Conservation (phyloP, 2,113 vertebrate species). For the Lophochroa leadbeateri region DNA sequence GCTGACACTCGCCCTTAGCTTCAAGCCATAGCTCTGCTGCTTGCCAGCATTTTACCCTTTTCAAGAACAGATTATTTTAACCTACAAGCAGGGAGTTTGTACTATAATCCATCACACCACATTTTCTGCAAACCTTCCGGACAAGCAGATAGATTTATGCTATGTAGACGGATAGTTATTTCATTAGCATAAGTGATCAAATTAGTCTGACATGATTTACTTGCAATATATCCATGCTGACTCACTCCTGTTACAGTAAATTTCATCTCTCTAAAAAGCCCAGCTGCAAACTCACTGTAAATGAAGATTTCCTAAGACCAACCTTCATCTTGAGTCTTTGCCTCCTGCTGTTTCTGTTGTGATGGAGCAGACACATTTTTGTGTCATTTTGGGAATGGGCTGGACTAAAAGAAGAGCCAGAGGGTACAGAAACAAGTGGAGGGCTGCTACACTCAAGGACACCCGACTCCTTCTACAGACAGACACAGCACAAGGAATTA, state of each 20-base stretch:
- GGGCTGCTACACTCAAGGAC: neutral
- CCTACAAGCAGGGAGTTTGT: constrained; percentile 10
- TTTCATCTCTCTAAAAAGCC: neutral
- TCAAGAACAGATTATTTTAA: constrained; percentile 25
- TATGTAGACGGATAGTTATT: constrained; percentile 27
- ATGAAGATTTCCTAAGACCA: neutral
- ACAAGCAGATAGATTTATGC: constrained; percentile 7
- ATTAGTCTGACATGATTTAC: constrained; percentile 46
- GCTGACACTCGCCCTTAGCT: neutral
- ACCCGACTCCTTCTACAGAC: neutral
- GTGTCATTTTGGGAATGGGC: neutral
- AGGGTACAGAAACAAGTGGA: neutral
- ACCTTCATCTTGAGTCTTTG: neutral
- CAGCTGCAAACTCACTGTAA: neutral
- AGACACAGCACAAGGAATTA: neutral
- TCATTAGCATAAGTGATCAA: constrained; percentile 51
- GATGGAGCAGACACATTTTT: neutral
- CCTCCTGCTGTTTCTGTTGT: neutral
- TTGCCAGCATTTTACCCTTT: neutral
- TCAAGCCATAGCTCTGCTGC: neutral
- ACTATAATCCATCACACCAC: neutral
- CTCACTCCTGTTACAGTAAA: neutral
- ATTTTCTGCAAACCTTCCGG: constrained; percentile 3
- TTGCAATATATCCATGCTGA: neutral
- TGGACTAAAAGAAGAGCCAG: neutral